A percentile compares a stretch with the other conserved stretches of the same genome.
Conservation (phyloP, 2,113 vertebrate species). For the Hydrolagus affinis region DNA sequence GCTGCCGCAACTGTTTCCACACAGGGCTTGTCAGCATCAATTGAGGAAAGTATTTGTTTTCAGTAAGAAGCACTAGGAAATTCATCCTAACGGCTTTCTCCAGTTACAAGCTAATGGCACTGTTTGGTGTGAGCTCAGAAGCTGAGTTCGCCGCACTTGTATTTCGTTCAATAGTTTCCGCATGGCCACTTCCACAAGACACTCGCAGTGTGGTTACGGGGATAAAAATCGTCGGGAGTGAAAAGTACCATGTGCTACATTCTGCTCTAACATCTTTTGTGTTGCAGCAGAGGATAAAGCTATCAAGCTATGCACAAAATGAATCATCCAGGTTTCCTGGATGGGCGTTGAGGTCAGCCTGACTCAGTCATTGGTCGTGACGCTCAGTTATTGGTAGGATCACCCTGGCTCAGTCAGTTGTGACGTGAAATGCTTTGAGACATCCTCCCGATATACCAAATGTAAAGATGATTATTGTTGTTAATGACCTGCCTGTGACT, state of each 20-base stretch:
- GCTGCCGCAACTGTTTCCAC: not conserved
- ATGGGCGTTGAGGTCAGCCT: not conserved
- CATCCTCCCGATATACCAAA: no score
- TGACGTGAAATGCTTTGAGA: no score
- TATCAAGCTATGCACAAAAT: not conserved
- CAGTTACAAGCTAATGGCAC: not conserved
- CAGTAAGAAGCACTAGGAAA: not conserved
- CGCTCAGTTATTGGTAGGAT: not conserved
- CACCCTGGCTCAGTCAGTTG: constrained; percentile 34
- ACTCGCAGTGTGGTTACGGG: no score
- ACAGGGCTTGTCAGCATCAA: not conserved
- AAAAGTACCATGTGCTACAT: not conserved
- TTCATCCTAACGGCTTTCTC: not conserved
- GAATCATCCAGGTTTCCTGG: no score
- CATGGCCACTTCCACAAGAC: not conserved
- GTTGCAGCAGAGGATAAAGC: not conserved
- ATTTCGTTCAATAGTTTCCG: not conserved
- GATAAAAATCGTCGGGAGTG: not conserved
- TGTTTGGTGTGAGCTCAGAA: not conserved
- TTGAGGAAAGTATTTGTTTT: not conserved
- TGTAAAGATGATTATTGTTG: no score
- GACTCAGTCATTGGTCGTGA: not conserved
- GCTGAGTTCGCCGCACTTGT: not conserved
- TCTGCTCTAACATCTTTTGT: not conserved
- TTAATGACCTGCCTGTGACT: no score